Conservation (phyloP, 2,797 vertebrate genomes). For the Hemibagrus guttatus region DNA sequence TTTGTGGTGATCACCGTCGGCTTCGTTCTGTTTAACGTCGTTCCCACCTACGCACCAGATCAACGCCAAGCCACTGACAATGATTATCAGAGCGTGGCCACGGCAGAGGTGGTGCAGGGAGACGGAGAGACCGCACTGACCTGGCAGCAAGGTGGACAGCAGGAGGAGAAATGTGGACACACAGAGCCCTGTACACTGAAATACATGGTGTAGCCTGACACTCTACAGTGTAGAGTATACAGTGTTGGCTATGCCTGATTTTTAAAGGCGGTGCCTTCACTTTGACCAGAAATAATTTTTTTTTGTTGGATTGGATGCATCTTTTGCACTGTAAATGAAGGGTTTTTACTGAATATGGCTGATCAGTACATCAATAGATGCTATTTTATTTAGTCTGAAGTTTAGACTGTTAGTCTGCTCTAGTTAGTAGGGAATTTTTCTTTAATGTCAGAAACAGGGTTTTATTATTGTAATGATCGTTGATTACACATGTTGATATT, state of each 20-base stretch:
- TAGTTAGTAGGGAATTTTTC: background rate
- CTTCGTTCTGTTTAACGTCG: constrained; percentile 85
- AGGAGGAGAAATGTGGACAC: background rate
- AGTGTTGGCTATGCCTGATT: constrained; percentile 15
- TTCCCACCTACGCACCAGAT: constrained; percentile 70
- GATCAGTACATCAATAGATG: background rate
- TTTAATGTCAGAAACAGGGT: constrained; percentile 3
- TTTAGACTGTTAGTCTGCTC: background rate
- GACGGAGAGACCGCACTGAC: background rate
- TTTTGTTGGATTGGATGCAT: constrained; percentile 17
- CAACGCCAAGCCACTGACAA: constrained; percentile 34
- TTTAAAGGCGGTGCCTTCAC: background rate
- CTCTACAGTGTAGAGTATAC: constrained; percentile 39
- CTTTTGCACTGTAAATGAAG: background rate
- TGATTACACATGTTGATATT: background rate
- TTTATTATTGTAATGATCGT: background rate
- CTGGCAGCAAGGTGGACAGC: constrained; percentile 25
- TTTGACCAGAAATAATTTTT: background rate
- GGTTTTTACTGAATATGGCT: background rate
- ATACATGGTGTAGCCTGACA: constrained; percentile 7
- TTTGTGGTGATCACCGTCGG: constrained; percentile 88
- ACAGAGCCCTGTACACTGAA: constrained; percentile 26
- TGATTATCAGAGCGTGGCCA: constrained; percentile 23
- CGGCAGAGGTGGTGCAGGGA: background rate
- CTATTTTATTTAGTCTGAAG: background rate